phyloP scores from a whole-genome alignment of 2,888 invertebrate species.

The Drosophila putrida region DNA sequence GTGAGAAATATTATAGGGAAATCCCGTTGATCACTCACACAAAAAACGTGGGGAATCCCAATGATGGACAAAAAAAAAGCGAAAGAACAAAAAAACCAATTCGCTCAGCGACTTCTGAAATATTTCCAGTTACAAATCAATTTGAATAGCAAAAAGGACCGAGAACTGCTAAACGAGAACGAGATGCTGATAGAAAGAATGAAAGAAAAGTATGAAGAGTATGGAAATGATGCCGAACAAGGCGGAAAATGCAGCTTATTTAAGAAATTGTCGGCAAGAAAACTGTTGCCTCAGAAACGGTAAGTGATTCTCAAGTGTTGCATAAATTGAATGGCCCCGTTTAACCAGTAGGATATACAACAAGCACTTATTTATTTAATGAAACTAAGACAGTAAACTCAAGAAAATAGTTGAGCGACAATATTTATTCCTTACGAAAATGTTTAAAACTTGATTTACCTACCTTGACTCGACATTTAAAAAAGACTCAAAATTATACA shows the following conservation, averaged over 20 bases:
- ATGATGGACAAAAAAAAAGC: slow-evolving; percentile 4
- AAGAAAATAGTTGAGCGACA: not conserved
- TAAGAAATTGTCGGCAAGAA: slow-evolving; percentile 38
- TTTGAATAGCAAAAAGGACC: slow-evolving; percentile 55
- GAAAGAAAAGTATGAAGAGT: not conserved
- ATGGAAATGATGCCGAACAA: slow-evolving; percentile 19
- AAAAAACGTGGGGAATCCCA: slow-evolving; percentile 9
- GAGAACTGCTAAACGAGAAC: not conserved
- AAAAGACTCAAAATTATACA: too few relatives aligned
- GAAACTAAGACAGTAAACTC: not conserved
- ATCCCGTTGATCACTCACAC: slow-evolving; percentile 41
- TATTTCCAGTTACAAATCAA: slow-evolving; percentile 63
- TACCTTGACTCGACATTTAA: too few relatives aligned
- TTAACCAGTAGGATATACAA: not conserved
- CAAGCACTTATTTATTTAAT: not conserved
- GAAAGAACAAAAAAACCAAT: slow-evolving; percentile 4
- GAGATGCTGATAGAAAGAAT: not conserved
- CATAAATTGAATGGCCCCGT: not conserved
- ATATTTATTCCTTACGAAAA: not conserved
- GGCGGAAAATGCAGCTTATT: slow-evolving; percentile 59
- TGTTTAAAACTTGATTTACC: too few relatives aligned
- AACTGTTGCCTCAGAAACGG: not conserved
- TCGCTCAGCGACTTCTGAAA: slow-evolving; percentile 40
- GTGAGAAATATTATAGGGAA: slow-evolving; percentile 38
- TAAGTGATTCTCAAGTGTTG: slow-evolving; percentile 20